Conservation (phyloP, 2,113 vertebrate species). For the Grammomys surdaster region DNA sequence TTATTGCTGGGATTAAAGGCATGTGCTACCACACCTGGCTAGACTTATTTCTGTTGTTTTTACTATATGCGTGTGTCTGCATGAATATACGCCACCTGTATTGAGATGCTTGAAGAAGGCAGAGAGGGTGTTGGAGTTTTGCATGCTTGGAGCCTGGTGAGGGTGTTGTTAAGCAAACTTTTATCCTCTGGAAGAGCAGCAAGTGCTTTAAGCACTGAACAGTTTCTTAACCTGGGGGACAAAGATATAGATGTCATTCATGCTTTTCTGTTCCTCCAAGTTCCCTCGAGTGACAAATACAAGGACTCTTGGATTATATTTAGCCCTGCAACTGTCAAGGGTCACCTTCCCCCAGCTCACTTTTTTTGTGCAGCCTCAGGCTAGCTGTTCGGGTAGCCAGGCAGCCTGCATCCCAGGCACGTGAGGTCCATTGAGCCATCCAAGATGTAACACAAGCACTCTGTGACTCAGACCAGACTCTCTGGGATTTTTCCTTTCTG, state of each 20-base stretch:
- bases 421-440: not conserved
- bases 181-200: not conserved
- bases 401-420: not conserved
- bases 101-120: not conserved
- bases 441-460: not conserved
- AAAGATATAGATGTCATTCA: not conserved
- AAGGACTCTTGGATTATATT: not conserved
- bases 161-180: not conserved
- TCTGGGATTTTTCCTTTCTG: conserved; percentile 57
- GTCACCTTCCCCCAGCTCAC: not conserved
- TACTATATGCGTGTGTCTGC: not conserved
- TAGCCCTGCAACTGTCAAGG: not conserved
- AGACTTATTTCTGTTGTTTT: not conserved
- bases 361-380: not conserved
- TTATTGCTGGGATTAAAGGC: not conserved
- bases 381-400: not conserved
- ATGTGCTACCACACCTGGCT: not conserved
- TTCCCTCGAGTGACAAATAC: not conserved
- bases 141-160: not conserved
- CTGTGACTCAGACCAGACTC: not conserved
- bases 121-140: not conserved
- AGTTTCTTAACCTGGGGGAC: not conserved
- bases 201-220: not conserved
- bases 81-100: not conserved
- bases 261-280: conserved; percentile 2